Evolutionary conservation across 2,113 vertebrate genomes (phyloP).

Genomic region (Pseudorhombus dupliciocellatus): DNA sequence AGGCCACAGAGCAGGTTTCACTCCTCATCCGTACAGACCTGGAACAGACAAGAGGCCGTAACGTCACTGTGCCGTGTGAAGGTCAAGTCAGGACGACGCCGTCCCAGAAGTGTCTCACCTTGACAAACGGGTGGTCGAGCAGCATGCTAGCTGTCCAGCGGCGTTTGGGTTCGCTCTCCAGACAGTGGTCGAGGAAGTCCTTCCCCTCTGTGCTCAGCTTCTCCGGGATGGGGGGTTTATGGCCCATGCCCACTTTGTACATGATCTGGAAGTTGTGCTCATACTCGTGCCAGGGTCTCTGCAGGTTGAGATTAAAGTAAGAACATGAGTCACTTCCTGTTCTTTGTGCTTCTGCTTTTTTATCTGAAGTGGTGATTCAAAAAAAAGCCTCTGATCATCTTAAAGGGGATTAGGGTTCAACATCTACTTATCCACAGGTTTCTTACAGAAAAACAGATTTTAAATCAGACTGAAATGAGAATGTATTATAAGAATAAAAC

Average conservation of each 20-base stretch:
- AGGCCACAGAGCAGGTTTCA: conserved; percentile 75
- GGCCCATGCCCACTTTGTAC: conserved; percentile 99
- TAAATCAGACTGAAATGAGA: too few species aligned
- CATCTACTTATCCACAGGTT: too few species aligned
- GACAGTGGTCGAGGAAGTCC: conserved; percentile 94
- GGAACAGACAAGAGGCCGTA: conserved; percentile 36
- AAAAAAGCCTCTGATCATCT: too few species aligned
- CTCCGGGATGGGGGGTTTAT: conserved; percentile 96
- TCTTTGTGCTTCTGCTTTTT: background rate
- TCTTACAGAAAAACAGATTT: too few species aligned
- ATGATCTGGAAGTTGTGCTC: conserved; percentile 99
- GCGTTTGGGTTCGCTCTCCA: conserved; percentile 96
- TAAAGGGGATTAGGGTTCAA: too few species aligned
- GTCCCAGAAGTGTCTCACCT: conserved; percentile 79
- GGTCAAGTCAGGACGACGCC: background rate
- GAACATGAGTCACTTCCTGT: background rate
- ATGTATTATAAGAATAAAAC: too few species aligned
- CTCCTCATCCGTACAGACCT: conserved; percentile 99
- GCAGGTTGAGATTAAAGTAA: conserved; percentile 29
- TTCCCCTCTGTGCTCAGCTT: conserved; percentile 97
- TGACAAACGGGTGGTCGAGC: conserved; percentile 97
- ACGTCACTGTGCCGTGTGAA: background rate
- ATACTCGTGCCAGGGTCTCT: conserved; percentile 99
- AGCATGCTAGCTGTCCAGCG: conserved; percentile 97
- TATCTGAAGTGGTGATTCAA: background rate